These are phyloP conservation scores for Eupsittula cactorum DNA, from an alignment of 2,113 vertebrate species.

Conservation along the genomic window DNA sequence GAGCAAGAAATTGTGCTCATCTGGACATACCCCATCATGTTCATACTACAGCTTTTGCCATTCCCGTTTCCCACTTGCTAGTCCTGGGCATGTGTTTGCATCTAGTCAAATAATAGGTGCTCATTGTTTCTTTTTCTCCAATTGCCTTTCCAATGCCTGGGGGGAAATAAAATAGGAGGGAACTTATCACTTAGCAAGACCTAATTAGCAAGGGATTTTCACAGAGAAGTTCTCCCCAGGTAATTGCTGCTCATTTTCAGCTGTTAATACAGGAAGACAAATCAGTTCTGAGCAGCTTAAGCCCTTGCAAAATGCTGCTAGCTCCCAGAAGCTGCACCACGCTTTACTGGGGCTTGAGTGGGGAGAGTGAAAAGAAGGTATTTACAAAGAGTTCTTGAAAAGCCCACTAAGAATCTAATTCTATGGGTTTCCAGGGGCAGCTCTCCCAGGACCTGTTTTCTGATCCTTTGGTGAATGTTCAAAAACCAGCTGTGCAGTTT, in stretches of 20 bases:
- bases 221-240: background rate
- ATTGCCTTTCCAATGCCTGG: background rate
- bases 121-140: background rate
- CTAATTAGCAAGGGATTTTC: background rate
- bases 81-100: background rate
- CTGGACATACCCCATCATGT: accelerated
- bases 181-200: background rate
- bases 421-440: background rate
- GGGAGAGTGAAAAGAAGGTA: background rate
- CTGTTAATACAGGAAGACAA: background rate
- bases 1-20: background rate
- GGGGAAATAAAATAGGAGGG: background rate
- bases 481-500: background rate
- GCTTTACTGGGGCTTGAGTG: background rate
- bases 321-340: background rate
- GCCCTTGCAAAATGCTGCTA: background rate
- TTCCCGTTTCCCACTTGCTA: background rate
- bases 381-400: background rate
- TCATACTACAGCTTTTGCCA: background rate
- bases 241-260: background rate
- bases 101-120: accelerated
- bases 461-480: background rate
- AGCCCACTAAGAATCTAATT: background rate
- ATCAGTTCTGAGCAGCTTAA: background rate
- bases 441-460: background rate